Evolutionary conservation across 92 coral and sea anemone genomes (phyloP).

Genomic region (Zoanthus sociatus): DNA sequence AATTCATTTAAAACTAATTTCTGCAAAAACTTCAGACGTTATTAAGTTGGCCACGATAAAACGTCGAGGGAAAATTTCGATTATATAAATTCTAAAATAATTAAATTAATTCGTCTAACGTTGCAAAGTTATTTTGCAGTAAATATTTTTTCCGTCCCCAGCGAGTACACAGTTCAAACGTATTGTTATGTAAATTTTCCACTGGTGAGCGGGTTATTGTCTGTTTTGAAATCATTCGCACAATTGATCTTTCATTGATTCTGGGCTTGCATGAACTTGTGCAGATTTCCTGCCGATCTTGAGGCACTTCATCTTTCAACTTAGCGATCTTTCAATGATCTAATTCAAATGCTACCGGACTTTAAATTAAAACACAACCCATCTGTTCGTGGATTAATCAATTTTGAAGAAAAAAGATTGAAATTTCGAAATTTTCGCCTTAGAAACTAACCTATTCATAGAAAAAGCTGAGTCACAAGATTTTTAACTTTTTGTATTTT

Average conservation of each 20-base stretch:
- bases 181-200: conserved; percentile 80
- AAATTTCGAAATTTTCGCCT: neutral
- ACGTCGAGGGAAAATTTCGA: neutral
- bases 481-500: neutral
- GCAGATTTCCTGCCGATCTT: conserved; percentile 16
- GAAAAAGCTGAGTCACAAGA: conserved; percentile 44
- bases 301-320: no score
- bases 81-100: neutral
- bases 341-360: neutral
- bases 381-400: neutral
- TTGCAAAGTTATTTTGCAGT: neutral
- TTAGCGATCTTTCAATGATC: neutral
- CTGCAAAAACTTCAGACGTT: neutral
- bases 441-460: neutral
- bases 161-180: conserved; percentile 34
- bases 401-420: neutral
- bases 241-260: conserved; percentile 67
- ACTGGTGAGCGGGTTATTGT: conserved; percentile 78
- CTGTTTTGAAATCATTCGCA: conserved; percentile 65
- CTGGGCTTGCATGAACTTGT: conserved; percentile 47
- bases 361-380: neutral
- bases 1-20: conserved; percentile 1
- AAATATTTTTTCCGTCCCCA: conserved; percentile 38
- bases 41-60: neutral
- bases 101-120: neutral